Percentiles rank a stretch among this genome's conserved stretches.
These are phyloP conservation scores for Hydropsyche betteni DNA, from an alignment of 2,888 invertebrate species.

Conservation along the genomic window DNA sequence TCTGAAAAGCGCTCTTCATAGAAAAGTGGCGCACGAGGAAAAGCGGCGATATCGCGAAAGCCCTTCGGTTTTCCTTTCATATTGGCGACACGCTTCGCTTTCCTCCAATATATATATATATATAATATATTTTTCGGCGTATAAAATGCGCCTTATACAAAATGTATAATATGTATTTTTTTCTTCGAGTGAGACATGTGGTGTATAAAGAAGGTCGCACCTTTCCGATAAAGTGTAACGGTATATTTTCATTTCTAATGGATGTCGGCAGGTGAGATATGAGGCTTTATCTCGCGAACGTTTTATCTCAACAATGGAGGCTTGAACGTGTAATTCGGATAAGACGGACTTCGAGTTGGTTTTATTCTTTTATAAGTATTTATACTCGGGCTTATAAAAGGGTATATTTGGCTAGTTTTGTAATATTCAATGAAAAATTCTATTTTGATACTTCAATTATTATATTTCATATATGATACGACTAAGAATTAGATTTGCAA, in stretches of 20 bases:
- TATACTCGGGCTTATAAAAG: no score
- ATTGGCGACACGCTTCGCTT: not conserved
- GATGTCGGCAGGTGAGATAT: conserved; percentile 19
- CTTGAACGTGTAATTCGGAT: not conserved
- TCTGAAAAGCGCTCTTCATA: conserved; percentile 19
- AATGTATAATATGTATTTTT: no score
- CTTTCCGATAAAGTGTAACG: conserved; percentile 29
- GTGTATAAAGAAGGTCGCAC: not conserved
- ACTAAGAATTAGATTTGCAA: no score
- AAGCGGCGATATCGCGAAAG: conserved; percentile 21
- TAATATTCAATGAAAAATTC: no score
- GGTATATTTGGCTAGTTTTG: no score
- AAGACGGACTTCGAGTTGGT: no score
- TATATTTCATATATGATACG: no score
- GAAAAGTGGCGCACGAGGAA: conserved; percentile 7
- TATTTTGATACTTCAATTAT: no score
- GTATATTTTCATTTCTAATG: conserved; percentile 41
- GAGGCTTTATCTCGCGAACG: conserved; percentile 20
- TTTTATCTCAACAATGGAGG: conserved; percentile 23
- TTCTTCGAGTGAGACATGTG: not conserved
- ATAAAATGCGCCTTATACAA: no score
- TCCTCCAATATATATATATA: not conserved
- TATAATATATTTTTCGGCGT: not conserved
- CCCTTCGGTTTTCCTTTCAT: conserved; percentile 16
- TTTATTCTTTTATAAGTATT: no score